Evolutionary conservation across 2,113 vertebrate species (phyloP), one percentile per base, ranked within the genome.

Genomic region (Oplegnathus fasciatus): DNA sequence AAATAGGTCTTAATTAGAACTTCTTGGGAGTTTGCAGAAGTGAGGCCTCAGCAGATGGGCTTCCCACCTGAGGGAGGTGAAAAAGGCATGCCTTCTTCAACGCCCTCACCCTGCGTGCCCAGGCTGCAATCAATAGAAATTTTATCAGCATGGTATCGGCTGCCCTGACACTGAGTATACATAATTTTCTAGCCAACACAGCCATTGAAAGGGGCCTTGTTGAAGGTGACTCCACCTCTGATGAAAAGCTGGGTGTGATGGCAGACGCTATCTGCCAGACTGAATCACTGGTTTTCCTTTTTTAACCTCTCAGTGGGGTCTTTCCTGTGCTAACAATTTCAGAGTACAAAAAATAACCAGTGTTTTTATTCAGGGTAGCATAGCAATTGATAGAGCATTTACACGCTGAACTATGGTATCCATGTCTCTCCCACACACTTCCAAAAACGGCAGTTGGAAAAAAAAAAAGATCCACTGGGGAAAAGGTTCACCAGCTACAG

Each of bases 1-100:
- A 90, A 90, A 74, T 91, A 88, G 83, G 88, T 92, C 88, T 93
- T 93, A 94, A 94, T 94, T 94, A 93, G 84, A 93, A 91, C 57
- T 91, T 88, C 34, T 50, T 75, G 77, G 75, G 77, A 79, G 67
- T 90, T 85, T 84, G 86, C 65, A 80, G 80, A 78, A 86, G 87
- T 73, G 76, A 83, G 69, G 80, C 80, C 84, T 87, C 81, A 75
- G 90, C 89, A 93, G 92, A 93, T 81, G 81, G 80, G 60, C 72
- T 32, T 78, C 75, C 60, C 77, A 91, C 84, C 89, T 84, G 86
- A 83, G 88, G 91, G 88, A 89, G 88, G 88, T 86, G 88, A 89
- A 86, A 87, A 84, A 85, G 91, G 30, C 83, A 86, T 32, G 71
- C 20, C 77, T 81, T 57, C 68, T 48, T 79, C 85, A 52, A 64